Base-by-base conservation (phyloP, 2,888 invertebrate species). In the Lithophane ornitopus region DNA sequence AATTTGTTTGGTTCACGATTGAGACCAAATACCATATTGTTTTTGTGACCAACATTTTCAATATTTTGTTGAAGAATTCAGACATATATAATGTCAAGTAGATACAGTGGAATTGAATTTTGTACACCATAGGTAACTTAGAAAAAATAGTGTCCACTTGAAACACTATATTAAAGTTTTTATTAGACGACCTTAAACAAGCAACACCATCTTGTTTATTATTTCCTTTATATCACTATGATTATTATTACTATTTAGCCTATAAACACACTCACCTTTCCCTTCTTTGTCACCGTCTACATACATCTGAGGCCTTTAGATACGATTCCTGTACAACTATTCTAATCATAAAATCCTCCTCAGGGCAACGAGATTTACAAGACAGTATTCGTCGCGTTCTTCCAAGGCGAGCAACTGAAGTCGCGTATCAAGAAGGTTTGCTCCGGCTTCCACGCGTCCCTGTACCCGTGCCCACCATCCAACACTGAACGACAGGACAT, bases 391-490 rank as follows among this genome's bases (percentile, higher is more conserved):
- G 98, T 98, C 75, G 98, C 98, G 52, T 98, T 98, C 97, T 98
- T 98, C 97, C 98, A 99, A 98, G 99, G 99, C 66, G 99, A 99
- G 89, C 98, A 99, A 91, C 96, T 99, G 74, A 99, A 99, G 95
- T 97, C 98, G 0, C 97, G 98, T 85, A 98, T 99, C 81, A 98
- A 98, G 97, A 99, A 99, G 94, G 98, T 99, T 63, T 99, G 99
- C 96, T 98, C 98, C 85, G 99, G 99, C 2, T 99, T 99, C 95
- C 98, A 99, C 89, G 99, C 99, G 6, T 98, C 98, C 7, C 96
- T 99, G 81, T 99, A 99, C 95, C 99, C 99, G 0, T 99, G 99
- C 93, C 99, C 99, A 1, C 98, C 98, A 80, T 98, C 98, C 56
- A 98, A 98, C 86, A 97, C 97, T 28, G 99, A 99, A 91, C 96